Evolutionary conservation across 2,797 vertebrate genomes (phyloP).

Genomic region (Echeneis naucrates): DNA sequence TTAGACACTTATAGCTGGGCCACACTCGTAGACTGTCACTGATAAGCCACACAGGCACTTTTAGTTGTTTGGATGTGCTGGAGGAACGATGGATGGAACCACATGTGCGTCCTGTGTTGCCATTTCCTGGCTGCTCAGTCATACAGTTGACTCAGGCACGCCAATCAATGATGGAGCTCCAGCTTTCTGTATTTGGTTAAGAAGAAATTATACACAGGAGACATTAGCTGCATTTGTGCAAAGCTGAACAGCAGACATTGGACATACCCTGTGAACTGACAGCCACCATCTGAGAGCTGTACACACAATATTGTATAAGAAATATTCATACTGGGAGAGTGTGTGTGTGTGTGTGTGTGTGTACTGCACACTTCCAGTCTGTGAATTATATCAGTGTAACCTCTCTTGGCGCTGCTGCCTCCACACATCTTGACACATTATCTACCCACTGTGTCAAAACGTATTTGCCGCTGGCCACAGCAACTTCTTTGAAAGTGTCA

Average conservation of each 20-base stretch:
- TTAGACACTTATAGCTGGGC: too few species aligned
- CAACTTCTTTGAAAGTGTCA: slow-evolving; percentile 52
- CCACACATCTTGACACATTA: slow-evolving; percentile 37
- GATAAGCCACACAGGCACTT: too few species aligned
- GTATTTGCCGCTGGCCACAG: slow-evolving; percentile 57
- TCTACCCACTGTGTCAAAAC: slow-evolving; percentile 44
- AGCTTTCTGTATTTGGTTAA: too few species aligned
- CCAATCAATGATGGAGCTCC: too few species aligned
- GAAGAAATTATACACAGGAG: too few species aligned
- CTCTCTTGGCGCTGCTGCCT: slow-evolving; percentile 18
- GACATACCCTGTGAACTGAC: background rate
- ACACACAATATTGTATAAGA: background rate
- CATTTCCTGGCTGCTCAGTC: background rate
- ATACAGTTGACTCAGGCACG: too few species aligned
- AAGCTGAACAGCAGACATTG: background rate
- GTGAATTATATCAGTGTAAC: slow-evolving; percentile 41
- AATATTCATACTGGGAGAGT: background rate
- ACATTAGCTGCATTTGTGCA: too few species aligned
- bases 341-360: background rate
- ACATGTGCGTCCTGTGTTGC: too few species aligned
- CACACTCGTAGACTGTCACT: too few species aligned
- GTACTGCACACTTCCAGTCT: background rate
- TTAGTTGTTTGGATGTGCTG: too few species aligned
- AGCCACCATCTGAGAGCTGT: too few species aligned
- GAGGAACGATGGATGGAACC: too few species aligned